Percentiles rank a stretch among this genome's conserved stretches.
Conservation (phyloP, 2,888 invertebrate genomes). For the Ecliptopera silaceata region DNA sequence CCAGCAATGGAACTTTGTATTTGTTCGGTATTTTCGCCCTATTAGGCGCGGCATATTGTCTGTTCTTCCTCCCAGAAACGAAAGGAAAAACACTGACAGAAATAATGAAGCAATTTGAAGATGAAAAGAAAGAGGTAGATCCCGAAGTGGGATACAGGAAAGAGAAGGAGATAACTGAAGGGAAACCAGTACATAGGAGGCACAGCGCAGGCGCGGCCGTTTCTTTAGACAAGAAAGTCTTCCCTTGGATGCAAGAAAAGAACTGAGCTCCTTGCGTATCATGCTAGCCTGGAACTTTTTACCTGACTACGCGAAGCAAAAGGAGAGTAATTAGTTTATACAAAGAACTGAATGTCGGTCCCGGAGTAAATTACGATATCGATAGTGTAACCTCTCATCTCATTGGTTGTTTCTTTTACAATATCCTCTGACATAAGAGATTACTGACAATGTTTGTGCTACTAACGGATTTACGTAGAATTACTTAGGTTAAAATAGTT, state of each 20-base stretch:
- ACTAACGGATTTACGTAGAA: too few species aligned
- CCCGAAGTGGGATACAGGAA: constrained; percentile 63
- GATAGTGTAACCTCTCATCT: too few species aligned
- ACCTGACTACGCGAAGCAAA: not conserved
- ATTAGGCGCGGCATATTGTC: constrained; percentile 84
- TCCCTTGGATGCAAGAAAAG: constrained; percentile 57
- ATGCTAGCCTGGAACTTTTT: constrained; percentile 47
- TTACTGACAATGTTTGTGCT: too few species aligned
- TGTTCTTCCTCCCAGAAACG: constrained; percentile 86
- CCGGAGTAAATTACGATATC: not conserved
- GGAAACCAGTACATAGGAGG: constrained; percentile 64
- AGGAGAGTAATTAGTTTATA: not conserved
- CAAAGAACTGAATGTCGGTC: constrained; percentile 6
- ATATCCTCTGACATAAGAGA: too few species aligned
- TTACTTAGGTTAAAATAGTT: too few species aligned
- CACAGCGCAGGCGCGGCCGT: constrained; percentile 72
- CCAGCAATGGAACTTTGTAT: constrained; percentile 85
- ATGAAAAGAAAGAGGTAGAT: constrained; percentile 63
- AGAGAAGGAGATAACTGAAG: constrained; percentile 52
- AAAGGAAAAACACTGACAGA: constrained; percentile 86
- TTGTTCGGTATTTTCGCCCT: constrained; percentile 84
- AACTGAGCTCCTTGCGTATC: constrained; percentile 32
- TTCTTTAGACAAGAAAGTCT: constrained; percentile 65
- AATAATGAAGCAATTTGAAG: constrained; percentile 85
- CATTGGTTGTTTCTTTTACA: too few species aligned